Conservation (phyloP, 2,797 vertebrate species). For the Tolypeutes matacus region DNA sequence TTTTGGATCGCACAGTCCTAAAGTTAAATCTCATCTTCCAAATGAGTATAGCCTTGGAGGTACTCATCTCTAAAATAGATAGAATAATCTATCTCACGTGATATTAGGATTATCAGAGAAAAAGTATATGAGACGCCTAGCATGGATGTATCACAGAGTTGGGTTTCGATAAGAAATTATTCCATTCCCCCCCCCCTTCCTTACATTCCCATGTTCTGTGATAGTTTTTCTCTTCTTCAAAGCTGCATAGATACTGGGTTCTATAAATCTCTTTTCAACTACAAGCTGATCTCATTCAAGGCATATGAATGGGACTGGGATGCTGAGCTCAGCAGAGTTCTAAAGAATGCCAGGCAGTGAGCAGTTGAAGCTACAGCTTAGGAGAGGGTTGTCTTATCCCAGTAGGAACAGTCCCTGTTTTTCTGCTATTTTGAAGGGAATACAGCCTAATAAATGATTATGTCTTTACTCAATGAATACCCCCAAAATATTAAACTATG, state of each 20-base stretch:
- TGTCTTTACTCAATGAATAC: background rate
- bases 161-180: background rate
- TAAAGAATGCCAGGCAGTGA: background rate
- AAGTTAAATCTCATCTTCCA: background rate
- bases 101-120: background rate
- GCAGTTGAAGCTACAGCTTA: background rate
- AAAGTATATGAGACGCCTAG: background rate
- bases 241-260: background rate
- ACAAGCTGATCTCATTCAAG: conserved; percentile 8
- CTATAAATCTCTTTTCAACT: conserved; percentile 11
- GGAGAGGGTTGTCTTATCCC: background rate
- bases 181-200: background rate
- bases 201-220: background rate
- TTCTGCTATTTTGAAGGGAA: background rate
- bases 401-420: background rate
- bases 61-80: background rate
- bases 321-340: background rate
- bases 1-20: background rate
- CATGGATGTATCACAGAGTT: background rate
- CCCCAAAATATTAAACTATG: background rate
- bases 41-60: background rate
- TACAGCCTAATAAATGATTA: background rate
- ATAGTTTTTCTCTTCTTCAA: conserved; percentile 12
- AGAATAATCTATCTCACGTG: background rate
- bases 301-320: background rate